phyloP scores from a whole-genome alignment of 2,113 vertebrate species.

The Axis porcinus region DNA sequence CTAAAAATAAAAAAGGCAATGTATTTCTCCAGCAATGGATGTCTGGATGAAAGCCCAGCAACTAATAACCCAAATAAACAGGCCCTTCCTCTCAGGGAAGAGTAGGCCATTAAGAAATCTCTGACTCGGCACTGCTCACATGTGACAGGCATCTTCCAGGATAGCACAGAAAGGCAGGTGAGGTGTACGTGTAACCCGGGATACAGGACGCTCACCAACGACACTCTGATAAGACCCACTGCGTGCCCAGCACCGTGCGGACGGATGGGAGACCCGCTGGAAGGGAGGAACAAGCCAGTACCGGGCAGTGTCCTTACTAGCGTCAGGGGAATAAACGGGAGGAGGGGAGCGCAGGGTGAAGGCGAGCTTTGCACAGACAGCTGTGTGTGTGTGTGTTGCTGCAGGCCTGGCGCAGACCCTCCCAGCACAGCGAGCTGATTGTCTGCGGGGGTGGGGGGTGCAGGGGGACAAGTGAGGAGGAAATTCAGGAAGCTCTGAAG shows the following conservation, averaged over 20 bases:
- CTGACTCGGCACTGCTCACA: background rate
- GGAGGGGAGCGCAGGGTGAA: background rate
- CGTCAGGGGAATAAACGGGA: background rate
- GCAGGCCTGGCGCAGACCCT: background rate
- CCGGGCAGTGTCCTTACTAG: fast-evolving
- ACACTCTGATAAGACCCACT: background rate
- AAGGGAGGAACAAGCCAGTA: background rate
- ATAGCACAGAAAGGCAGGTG: background rate
- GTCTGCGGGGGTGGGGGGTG: background rate
- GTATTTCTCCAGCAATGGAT: background rate
- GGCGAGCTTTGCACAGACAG: fast-evolving
- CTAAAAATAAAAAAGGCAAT: background rate
- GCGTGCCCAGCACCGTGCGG: fast-evolving
- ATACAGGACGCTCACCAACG: background rate
- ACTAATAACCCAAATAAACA: constrained; percentile 16
- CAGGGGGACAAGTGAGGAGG: background rate
- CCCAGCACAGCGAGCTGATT: background rate
- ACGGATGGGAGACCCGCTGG: background rate
- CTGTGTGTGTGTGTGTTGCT: background rate
- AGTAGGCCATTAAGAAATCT: background rate
- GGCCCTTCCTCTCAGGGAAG: background rate
- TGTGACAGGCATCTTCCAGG: background rate
- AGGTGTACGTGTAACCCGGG: background rate
- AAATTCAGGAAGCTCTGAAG: background rate
- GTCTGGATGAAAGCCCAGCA: constrained; percentile 52